Evolutionary conservation across 2,888 invertebrate species (phyloP).

Genomic region (Liodrosophila aerea): DNA sequence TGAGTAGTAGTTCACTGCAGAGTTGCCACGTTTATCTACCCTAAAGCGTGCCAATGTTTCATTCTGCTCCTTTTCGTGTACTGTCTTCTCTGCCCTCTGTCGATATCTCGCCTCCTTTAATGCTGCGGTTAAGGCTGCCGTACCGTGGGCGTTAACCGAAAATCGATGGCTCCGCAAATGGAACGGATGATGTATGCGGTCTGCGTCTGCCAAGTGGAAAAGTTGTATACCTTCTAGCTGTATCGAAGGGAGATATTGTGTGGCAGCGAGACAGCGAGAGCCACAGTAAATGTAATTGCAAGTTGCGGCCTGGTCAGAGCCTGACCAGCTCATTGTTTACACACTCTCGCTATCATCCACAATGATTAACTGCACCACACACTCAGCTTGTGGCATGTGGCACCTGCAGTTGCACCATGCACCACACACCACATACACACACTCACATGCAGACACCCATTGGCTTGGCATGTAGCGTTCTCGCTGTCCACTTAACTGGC

Average conservation of each 20-base stretch:
- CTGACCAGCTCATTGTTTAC: conserved; percentile 55
- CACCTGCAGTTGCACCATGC: conserved; percentile 75
- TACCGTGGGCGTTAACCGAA: conserved; percentile 73
- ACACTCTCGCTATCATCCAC: conserved; percentile 76
- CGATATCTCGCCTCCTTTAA: conserved; percentile 78
- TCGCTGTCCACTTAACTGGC: conserved; percentile 58
- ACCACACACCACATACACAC: too few species aligned
- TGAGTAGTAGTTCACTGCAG: conserved; percentile 49
- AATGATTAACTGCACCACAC: conserved; percentile 77
- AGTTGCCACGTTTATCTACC: conserved; percentile 52
- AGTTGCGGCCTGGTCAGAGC: conserved; percentile 48
- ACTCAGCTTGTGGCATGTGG: conserved; percentile 34
- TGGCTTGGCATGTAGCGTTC: conserved; percentile 50
- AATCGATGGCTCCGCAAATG: conserved; percentile 81
- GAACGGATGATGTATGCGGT: conserved; percentile 80
- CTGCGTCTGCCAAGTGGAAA: conserved; percentile 65
- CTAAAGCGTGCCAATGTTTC: conserved; percentile 74
- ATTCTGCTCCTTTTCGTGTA: not conserved
- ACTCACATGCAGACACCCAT: conserved; percentile 47
- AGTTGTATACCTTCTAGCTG: conserved; percentile 41
- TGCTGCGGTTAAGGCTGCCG: conserved; percentile 51
- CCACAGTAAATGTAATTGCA: conserved; percentile 66
- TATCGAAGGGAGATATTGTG: conserved; percentile 16
- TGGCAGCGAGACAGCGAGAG: not conserved
- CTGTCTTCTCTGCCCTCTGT: conserved; percentile 74